These are phyloP conservation scores for Tolmerus cingulatus DNA, from an alignment of 2,888 invertebrate genomes.

Conservation along the genomic window DNA sequence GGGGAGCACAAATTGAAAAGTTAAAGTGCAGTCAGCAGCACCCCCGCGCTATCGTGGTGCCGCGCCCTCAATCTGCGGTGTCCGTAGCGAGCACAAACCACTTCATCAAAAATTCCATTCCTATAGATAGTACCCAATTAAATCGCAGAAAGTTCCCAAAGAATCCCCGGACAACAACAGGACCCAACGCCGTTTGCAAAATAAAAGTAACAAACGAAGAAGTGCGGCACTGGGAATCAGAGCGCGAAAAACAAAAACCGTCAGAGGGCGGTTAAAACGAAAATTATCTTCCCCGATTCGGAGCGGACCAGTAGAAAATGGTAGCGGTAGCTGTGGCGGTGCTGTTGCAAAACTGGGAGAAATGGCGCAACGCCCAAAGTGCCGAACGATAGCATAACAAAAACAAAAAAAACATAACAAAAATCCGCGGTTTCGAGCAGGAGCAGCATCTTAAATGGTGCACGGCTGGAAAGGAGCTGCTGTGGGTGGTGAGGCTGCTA, in stretches of 20 bases:
- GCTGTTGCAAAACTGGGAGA: neutral
- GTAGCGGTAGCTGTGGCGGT: neutral
- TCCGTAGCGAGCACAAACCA: neutral
- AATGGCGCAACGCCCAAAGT: neutral
- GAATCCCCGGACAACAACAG: neutral
- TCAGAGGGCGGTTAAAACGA: neutral
- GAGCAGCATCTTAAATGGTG: neutral
- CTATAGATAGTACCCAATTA: slow-evolving; percentile 9
- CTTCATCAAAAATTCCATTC: neutral
- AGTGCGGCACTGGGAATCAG: neutral
- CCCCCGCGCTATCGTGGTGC: neutral
- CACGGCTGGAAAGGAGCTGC: neutral
- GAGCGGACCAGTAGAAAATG: neutral
- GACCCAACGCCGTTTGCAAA: neutral
- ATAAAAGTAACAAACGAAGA: neutral
- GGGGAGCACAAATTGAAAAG: neutral
- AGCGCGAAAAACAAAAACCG: neutral
- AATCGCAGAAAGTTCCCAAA: neutral
- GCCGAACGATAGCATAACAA: neutral
- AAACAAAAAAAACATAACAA: neutral
- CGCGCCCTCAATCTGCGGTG: neutral
- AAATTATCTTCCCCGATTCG: neutral
- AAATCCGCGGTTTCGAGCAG: neutral
- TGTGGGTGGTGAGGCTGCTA: neutral
- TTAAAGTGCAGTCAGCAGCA: neutral